A percentile compares a stretch with the other conserved stretches of the same genome.
Conservation (phyloP, 2,888 invertebrate genomes). For the Leucoptera coffeella region DNA sequence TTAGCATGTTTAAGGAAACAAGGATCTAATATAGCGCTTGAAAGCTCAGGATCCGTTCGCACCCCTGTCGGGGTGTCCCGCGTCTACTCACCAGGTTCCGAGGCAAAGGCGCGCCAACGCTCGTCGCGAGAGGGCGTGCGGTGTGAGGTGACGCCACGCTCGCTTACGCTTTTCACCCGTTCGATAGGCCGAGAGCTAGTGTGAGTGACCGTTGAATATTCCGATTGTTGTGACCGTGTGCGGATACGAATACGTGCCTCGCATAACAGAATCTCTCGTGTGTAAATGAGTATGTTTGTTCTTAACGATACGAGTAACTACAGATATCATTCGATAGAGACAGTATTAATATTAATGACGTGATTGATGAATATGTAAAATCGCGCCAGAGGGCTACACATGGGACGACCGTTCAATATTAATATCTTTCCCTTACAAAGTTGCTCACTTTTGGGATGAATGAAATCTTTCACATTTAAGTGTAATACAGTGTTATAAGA, state of each 20-base stretch:
- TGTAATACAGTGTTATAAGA: too few species aligned
- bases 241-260: constrained; percentile 25
- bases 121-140: constrained; percentile 9
- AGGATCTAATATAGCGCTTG: too few species aligned
- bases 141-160: background rate
- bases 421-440: too few species aligned
- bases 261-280: constrained; percentile 17
- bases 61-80: too few species aligned
- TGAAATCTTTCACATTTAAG: too few species aligned
- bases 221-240: constrained; percentile 1
- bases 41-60: too few species aligned
- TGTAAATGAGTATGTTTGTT: constrained; percentile 38
- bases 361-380: too few species aligned
- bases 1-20: too few species aligned
- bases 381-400: too few species aligned
- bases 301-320: constrained; percentile 23
- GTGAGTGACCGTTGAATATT: constrained; percentile 31
- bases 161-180: background rate
- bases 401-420: too few species aligned
- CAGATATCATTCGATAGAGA: constrained; percentile 23
- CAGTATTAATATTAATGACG: constrained; percentile 18
- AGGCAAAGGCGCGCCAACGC: constrained; percentile 42
- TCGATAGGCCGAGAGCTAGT: constrained; percentile 13
- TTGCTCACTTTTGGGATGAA: too few species aligned
- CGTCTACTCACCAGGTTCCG: too few species aligned